Evolutionary conservation across 2,113 vertebrate species (phyloP), one percentile per base, ranked within the genome.

Genomic region (Tetraodon nigroviridis): DNA sequence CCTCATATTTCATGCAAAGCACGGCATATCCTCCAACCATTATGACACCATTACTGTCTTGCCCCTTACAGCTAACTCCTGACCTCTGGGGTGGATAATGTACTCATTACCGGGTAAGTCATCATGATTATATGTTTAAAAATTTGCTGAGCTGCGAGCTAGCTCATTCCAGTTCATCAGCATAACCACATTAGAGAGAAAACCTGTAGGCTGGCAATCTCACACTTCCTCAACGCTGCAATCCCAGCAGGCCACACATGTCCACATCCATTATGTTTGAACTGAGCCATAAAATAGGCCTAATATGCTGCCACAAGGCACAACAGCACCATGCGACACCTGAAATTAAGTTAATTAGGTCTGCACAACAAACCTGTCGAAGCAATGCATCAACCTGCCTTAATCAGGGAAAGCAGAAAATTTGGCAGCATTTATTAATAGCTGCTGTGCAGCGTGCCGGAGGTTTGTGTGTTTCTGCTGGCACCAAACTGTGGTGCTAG

Each of bases 71-170:
- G 71, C 79, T 84, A 67, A 68, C 68, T 60, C 58, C 64, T 74
- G 74, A 82, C 82, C 84, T 80, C 79, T 60, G 66, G 66, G 77
- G 78, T 75, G 64, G 65, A 41, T 48, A 61, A 57, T 70, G 73
- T 44, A 76, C 79, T 90, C 84, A 84, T 90, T 88, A 86, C 80
- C 76, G 78, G 85, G 82, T 84, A 78, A 88, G 83, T 84, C 79
- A 86, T 89, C 75, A 80, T 85, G 80, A 87, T 88, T 87, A 87
- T 86, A 83, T 84, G 85, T 86, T 87, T 82, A 84, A 83, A 83
- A 88, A 81, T 86, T 73, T 86, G 88, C 87, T 87, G 88, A 86
- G 78, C 81, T 63, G 63, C 80, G 78, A 73, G 67, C 76, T 69
- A 70, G 71, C 84, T 81, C 73, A 83, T 82, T 85, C 67, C 69